phyloP scores from a whole-genome alignment of 2,113 vertebrate species.

The Blennius ocellaris region DNA sequence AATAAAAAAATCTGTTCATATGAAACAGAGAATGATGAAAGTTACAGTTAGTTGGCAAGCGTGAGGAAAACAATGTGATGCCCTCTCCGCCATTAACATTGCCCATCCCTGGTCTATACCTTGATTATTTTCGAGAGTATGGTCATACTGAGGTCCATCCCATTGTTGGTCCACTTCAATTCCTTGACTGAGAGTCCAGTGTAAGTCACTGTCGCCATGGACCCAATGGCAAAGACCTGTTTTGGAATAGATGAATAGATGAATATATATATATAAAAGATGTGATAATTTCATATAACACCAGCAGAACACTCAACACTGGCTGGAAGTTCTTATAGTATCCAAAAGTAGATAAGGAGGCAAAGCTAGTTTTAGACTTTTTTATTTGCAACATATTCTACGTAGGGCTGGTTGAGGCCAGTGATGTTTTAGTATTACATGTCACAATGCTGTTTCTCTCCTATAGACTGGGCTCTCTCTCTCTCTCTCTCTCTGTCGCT shows the following conservation, averaged over 20 bases:
- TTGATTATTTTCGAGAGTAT: slow-evolving; percentile 74
- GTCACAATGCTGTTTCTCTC: too few species aligned
- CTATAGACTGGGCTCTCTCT: too few species aligned
- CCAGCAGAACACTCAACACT: too few species aligned
- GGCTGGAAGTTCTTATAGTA: too few species aligned
- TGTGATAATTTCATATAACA: too few species aligned
- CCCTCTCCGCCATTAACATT: background rate
- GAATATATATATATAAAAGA: too few species aligned
- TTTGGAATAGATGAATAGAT: slow-evolving; percentile 20
- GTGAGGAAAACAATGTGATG: background rate
- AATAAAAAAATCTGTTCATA: background rate
- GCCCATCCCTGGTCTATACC: slow-evolving; percentile 56
- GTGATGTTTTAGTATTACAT: too few species aligned
- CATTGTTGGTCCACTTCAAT: slow-evolving; percentile 55
- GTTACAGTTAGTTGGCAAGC: background rate
- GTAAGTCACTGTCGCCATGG: slow-evolving; percentile 62
- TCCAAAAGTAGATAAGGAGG: too few species aligned
- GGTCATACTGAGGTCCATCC: slow-evolving; percentile 80
- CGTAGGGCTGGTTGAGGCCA: too few species aligned
- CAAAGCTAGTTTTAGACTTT: too few species aligned
- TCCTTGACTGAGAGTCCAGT: slow-evolving; percentile 75
- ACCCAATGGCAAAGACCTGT: slow-evolving; percentile 80
- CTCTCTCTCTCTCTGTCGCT: too few species aligned
- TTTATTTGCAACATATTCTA: too few species aligned
- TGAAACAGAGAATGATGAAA: background rate